A percentile compares a stretch with the other conserved stretches of the same genome.
Conservation (phyloP, 2,888 invertebrate species). For the Thysanoteuthis rhombus region DNA sequence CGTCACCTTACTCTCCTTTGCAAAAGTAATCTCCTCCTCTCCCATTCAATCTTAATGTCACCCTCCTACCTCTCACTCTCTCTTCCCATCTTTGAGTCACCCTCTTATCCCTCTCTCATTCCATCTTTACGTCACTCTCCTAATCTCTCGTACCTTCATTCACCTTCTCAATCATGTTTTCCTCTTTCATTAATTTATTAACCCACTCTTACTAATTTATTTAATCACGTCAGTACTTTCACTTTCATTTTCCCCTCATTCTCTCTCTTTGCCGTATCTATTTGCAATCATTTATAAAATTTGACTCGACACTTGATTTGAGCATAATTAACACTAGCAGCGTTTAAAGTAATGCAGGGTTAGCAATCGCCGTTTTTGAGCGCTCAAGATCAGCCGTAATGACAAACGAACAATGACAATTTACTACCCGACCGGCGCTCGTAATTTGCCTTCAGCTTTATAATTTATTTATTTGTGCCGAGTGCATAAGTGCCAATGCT, state of each 20-base stretch:
- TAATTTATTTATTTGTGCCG: not conserved
- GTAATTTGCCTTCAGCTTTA: not conserved
- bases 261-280: not conserved
- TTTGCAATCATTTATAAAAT: not conserved
- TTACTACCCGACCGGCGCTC: not conserved
- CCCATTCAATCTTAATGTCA: no score
- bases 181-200: not conserved
- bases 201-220: not conserved
- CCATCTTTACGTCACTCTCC: not conserved
- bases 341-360: not conserved
- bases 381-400: not conserved
- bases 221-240: not conserved
- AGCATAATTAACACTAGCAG: not conserved
- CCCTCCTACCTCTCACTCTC: no score
- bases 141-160: not conserved
- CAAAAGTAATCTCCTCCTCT: no score
- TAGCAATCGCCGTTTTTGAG: not conserved
- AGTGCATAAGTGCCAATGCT: constrained; percentile 12
- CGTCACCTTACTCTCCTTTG: no score
- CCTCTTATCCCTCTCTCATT: not conserved
- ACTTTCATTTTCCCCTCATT: not conserved
- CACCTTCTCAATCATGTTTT: not conserved
- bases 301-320: not conserved
- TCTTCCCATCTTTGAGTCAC: not conserved
- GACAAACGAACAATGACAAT: not conserved